Conservation (phyloP, 2,888 invertebrate genomes). For the Balanococcus diminutus region DNA sequence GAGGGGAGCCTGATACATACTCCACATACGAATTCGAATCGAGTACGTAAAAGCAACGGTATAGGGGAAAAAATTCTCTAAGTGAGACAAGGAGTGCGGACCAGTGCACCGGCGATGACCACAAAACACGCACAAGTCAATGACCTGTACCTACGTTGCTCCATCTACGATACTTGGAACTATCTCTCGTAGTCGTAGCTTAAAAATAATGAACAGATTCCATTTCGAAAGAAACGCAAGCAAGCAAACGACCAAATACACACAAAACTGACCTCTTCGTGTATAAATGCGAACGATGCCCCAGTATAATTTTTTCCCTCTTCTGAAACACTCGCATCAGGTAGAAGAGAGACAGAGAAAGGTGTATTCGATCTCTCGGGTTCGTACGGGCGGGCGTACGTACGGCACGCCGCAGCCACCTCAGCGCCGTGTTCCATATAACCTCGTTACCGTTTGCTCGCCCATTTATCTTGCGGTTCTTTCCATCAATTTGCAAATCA, state of each 20-base stretch:
- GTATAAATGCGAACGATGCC: neutral
- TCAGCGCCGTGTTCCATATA: neutral
- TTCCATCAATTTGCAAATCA: constrained; percentile 23
- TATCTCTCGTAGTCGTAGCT: neutral
- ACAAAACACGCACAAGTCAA: neutral
- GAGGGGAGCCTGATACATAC: too few species aligned
- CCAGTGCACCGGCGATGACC: too few species aligned
- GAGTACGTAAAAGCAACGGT: neutral
- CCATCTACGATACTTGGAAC: neutral
- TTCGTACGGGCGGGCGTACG: neutral
- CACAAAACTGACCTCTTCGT: neutral
- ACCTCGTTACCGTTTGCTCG: constrained; percentile 31
- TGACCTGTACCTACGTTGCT: neutral
- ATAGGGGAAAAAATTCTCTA: neutral
- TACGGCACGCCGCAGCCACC: neutral
- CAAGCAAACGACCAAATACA: neutral
- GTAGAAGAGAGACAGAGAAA: neutral
- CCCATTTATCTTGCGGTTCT: constrained; percentile 27
- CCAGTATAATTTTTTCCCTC: neutral
- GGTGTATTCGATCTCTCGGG: neutral
- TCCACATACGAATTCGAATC: constrained; percentile 11
- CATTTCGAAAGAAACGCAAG: neutral
- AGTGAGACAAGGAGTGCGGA: too few species aligned
- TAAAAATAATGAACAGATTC: neutral
- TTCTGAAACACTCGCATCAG: neutral